Evolutionary conservation across 2,797 vertebrate genomes (phyloP).

Genomic region (Peromyscus aztecus): DNA sequence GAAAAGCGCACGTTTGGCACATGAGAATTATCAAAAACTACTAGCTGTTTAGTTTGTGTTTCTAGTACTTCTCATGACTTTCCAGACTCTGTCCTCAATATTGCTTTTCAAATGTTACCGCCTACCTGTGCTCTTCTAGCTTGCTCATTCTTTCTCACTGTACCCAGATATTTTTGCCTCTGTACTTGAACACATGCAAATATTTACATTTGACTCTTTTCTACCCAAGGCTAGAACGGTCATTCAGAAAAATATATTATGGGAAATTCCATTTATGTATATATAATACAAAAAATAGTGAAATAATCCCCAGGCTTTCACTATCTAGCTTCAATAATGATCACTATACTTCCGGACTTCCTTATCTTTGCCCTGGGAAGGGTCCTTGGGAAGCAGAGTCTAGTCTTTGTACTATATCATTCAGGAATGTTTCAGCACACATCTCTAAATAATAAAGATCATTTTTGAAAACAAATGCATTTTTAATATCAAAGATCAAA

Average conservation of each 20-base stretch:
- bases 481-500: conserved; percentile 20
- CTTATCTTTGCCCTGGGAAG: background rate
- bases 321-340: background rate
- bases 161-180: background rate
- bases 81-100: background rate
- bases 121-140: no score
- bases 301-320: background rate
- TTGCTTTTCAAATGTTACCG: background rate
- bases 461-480: background rate
- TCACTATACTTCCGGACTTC: background rate
- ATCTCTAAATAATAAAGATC: background rate
- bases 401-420: background rate
- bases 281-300: background rate
- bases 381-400: background rate
- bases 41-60: background rate
- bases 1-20: background rate
- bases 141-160: background rate
- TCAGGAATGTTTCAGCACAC: background rate
- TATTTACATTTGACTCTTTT: background rate
- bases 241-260: background rate
- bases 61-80: background rate
- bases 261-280: background rate
- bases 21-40: background rate
- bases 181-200: background rate
- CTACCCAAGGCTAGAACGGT: background rate